A percentile compares a stretch with the other conserved stretches of the same genome.
phyloP scores from a whole-genome alignment of 1,140 invertebrate genomes.

The Drosophila quadrilineata region DNA sequence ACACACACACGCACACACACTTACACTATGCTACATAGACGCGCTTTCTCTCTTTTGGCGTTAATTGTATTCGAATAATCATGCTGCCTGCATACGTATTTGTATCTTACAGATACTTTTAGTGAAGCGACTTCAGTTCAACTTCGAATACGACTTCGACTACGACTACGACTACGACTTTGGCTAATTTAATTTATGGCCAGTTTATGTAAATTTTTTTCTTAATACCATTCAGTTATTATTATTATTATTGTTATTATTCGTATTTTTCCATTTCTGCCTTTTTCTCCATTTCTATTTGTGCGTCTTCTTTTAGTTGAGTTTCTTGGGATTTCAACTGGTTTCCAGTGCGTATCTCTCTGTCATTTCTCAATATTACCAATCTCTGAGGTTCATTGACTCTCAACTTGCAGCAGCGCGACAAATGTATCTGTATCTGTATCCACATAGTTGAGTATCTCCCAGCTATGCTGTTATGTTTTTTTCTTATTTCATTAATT shows the following conservation, averaged over 20 bases:
- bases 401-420: slow-evolving; percentile 26
- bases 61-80: slow-evolving; percentile 79
- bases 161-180: too few species aligned
- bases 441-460: slow-evolving; percentile 27
- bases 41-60: slow-evolving; percentile 69
- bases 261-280: slow-evolving; percentile 22
- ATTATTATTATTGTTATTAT: slow-evolving; percentile 29
- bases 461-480: slow-evolving; percentile 20
- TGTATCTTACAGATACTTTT: slow-evolving; percentile 45
- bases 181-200: slow-evolving; percentile 76
- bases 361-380: slow-evolving; percentile 60
- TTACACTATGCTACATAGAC: too few species aligned
- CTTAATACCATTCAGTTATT: slow-evolving; percentile 63
- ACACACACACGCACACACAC: slow-evolving; percentile 2
- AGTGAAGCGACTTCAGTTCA: too few species aligned
- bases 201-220: slow-evolving; percentile 75
- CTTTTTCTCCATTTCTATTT: slow-evolving; percentile 32
- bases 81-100: slow-evolving; percentile 43
- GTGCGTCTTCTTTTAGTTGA: slow-evolving; percentile 19
- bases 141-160: slow-evolving; percentile 5
- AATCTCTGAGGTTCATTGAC: slow-evolving; percentile 70
- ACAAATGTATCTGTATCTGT: slow-evolving; percentile 18
- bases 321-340: too few species aligned
- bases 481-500: slow-evolving; percentile 19
- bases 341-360: slow-evolving; percentile 36